Base-by-base conservation (phyloP, 2,797 vertebrate genomes). In the Sternotherus odoratus region DNA sequence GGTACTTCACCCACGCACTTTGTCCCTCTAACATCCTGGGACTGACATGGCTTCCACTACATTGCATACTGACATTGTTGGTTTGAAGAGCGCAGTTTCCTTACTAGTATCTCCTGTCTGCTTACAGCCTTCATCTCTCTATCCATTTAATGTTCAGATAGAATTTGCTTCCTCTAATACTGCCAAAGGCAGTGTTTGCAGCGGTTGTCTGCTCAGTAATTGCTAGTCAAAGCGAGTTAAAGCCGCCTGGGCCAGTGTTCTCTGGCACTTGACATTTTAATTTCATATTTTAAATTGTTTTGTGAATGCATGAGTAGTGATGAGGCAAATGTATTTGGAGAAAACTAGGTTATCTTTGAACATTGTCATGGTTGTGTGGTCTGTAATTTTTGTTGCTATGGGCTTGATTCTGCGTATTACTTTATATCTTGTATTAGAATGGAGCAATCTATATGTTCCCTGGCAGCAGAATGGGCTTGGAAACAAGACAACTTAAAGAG, bases 251-350 rank as follows among this genome's bases (percentile, higher is more conserved):
- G 28, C 86, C 84, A 82, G 82, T 90, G 28, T 91, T 94, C 82
- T 77, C 85, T 94, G 90, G 60, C 63, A 48, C 82, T 94, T 96
- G 51, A 79, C 0, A 4, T 94, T 95, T 96, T 87, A 92, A 94
- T 96, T 92, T 93, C 26, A 50, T 72, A 86, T 91, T 89, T 90
- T 69, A 50, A 86, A 80, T 72, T 19, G 7, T 39, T 91, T 75
- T 95, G 60, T 87, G 11, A 23, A 69, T 79, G 50, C 0, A 0
- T 80, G 56, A 93, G 53, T 60, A 46, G 36, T 13, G 81, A 90
- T 54, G 72, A 92, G 72, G 48, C 21, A 92, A 93, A 88, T 26
- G 0, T 86, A 81, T 53, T 36, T 30, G 48, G 36, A 49, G 19
- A 80, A 53, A 30, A 36, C 17, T 26, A 66, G 17, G 43, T 66